Evolutionary conservation across 2,797 vertebrate genomes (phyloP), one percentile per base, ranked within the genome.

Genomic region (Lutjanus argentimaculatus): DNA sequence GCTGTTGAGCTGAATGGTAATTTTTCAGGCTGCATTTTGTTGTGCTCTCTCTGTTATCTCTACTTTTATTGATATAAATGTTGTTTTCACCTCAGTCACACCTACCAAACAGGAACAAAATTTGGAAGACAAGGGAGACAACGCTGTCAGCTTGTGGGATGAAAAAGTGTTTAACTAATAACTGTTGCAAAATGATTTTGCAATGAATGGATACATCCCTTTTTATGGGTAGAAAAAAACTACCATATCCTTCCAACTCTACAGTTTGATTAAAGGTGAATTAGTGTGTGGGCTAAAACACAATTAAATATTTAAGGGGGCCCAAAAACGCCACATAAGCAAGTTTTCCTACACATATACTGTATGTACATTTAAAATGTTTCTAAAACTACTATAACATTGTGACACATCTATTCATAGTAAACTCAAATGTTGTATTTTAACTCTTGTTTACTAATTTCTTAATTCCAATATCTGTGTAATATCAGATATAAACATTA

Each of bases 401-500:
- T 53, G 4, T 30, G 25, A 71, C 49, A 57, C 49, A 52, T 25
- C 1, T 48, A 13, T 65, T 46, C 4, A 46, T 25, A 36, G n/a
- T 42, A 5, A 55, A 59, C 25, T 45, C 0, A 7, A 17, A 55
- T 4, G 4, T 36, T 36, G 3, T 36, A 36, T 42, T 25, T 59
- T 77, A 13, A 56, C 15, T 55, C 1, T 58, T 46, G 2, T 13
- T 56, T 9, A 36, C 30, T 36, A 36, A 36, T 36, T 6, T 36
- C 30, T 36, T 36, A 72, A n/a, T 22, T 52, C 1, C 1, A 52
- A 36, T 46, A 68, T 49, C 7, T 42, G 19, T 46, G 8, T 49
- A 45, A 66, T 52, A 43, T 25, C 59, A 2, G 10, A 79, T 66
- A 70, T 48, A 55, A 52, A 67, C 36, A 46, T 12, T 43, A 19